Base-by-base conservation (phyloP, 2,888 invertebrate genomes). In the Habrosyne pyritoides region DNA sequence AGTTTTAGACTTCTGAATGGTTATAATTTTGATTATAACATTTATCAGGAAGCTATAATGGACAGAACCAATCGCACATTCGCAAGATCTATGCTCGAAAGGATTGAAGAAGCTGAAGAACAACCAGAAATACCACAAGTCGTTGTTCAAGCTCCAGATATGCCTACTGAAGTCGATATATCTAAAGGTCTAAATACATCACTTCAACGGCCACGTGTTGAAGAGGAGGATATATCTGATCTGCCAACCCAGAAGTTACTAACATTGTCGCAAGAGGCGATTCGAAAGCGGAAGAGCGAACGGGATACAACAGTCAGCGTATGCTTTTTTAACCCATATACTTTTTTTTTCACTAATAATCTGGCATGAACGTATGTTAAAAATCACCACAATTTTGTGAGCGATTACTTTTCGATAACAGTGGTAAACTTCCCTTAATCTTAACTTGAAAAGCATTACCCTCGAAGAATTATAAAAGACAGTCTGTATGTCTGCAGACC, bases 211-310 rank as follows among this genome's bases (percentile, higher is more conserved):
- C 52, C 65, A 1, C 66, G 63, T 14, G 59, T 59, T 0, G 59
- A 53, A 2, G 72, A 72, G n/a, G 30, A 71, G 22, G 86, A 87
- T 42, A 73, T 86, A 53, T 57, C 79, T 0, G 80, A 86, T 0
- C 55, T 87, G 53, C 77, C 76, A 0, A 89, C 89, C 10, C 91
- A 90, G 59, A 82, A 81, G 30, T 52, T 89, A 18, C 66, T 73
- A 21, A 73, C 75, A 0, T 24, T 75, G 0, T 77, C 81, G 1
- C 74, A 73, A 30, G 60, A 65, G 47, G 55, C 63, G 2, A 18
- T 14, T 8, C 14, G 18, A 42, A 42, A 42, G 42, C 42, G 42
- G 14, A 42, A 42, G 18, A 42, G 14, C 60, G 54, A 21, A 66
- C 63, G 47, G 47, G 73, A 66, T 22, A 46, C 46, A 5, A 21